These are phyloP conservation scores for Puffinus mauretanicus DNA, from an alignment of 2,113 vertebrate species.

Conservation along the genomic window DNA sequence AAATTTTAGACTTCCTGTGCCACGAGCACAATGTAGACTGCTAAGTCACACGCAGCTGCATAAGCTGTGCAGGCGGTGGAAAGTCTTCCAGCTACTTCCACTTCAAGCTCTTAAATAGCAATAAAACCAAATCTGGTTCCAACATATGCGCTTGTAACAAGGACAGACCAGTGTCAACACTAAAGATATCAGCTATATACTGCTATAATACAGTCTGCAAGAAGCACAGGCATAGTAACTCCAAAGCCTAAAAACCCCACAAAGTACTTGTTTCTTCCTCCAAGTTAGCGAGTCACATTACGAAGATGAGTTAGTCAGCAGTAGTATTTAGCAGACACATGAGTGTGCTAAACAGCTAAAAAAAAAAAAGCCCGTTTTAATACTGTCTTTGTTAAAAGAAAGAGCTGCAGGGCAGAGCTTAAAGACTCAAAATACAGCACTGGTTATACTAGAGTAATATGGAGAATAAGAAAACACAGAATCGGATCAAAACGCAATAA, in stretches of 20 bases:
- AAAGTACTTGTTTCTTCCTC: not conserved
- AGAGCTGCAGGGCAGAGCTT: not conserved
- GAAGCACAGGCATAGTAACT: not conserved
- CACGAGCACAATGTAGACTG: not conserved
- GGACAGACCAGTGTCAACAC: not conserved
- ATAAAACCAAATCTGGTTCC: not conserved
- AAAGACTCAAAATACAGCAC: not conserved
- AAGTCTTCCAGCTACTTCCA: not conserved
- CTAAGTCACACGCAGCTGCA: not conserved
- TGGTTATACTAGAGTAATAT: not conserved
- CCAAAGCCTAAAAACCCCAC: not conserved
- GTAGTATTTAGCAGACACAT: not conserved
- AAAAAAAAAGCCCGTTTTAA: not conserved
- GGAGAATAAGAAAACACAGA: not conserved
- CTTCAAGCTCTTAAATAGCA: not conserved
- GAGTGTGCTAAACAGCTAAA: not conserved
- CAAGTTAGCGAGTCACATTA: not conserved
- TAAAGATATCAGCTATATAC: not conserved
- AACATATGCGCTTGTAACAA: not conserved
- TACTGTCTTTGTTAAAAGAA: not conserved
- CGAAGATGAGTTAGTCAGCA: not conserved
- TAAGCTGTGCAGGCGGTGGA: not conserved
- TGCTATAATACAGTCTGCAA: not conserved
- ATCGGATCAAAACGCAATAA: not conserved
- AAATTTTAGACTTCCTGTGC: not conserved